Percentiles rank a stretch among this genome's conserved stretches.
Conservation (phyloP, 2,888 invertebrate genomes). For the Leptura quadrifasciata region DNA sequence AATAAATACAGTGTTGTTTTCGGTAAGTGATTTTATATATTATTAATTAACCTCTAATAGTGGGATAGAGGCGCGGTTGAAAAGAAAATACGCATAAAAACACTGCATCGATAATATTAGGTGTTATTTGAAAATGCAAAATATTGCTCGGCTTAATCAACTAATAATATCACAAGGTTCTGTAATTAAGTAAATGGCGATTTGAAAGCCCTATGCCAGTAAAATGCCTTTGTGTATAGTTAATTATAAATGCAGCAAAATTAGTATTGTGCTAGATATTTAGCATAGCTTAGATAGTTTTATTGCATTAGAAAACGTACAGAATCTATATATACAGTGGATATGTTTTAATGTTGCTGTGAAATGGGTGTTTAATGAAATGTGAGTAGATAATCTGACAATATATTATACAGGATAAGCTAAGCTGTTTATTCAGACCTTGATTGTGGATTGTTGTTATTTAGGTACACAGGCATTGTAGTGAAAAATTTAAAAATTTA, state of each 20-base stretch:
- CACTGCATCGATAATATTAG: slow-evolving; percentile 21
- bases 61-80: slow-evolving; percentile 39
- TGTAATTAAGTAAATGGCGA: not conserved
- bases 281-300: slow-evolving; percentile 45
- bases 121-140: not conserved
- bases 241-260: slow-evolving; percentile 45
- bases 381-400: slow-evolving; percentile 6
- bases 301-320: slow-evolving; percentile 38
- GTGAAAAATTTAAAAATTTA: too few relatives aligned
- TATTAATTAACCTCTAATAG: slow-evolving; percentile 37
- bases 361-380: slow-evolving; percentile 15
- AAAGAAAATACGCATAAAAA: slow-evolving; percentile 41
- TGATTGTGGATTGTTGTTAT: too few relatives aligned
- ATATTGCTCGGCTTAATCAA: not conserved
- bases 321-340: slow-evolving; percentile 29
- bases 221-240: slow-evolving; percentile 30
- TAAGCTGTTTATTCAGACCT: not conserved
- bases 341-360: slow-evolving; percentile 28
- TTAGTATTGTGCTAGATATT: slow-evolving; percentile 51
- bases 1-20: slow-evolving; percentile 33
- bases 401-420: not conserved
- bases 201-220: slow-evolving; percentile 1
- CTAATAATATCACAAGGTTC: not conserved
- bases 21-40: slow-evolving; percentile 31
- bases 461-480: too few relatives aligned